These are phyloP conservation scores for Amaurobius ferox DNA, from an alignment of 2,888 invertebrate species.

Conservation along the genomic window DNA sequence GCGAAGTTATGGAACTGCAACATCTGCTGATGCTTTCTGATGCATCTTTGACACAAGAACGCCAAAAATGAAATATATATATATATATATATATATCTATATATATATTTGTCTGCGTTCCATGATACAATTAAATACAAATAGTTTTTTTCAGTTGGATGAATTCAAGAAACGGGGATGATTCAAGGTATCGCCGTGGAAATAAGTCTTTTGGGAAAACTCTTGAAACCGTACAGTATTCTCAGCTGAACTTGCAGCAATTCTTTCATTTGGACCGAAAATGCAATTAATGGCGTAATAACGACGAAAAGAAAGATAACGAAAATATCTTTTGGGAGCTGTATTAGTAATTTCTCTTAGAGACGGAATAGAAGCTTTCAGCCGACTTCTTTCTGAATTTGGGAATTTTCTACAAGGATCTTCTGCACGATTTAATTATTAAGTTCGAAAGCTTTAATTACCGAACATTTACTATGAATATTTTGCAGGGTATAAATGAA, in stretches of 20 bases:
- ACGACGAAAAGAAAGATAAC: not conserved
- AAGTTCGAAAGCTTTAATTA: too few species aligned
- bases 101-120: too few species aligned
- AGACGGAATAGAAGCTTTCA: not conserved
- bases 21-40: too few species aligned
- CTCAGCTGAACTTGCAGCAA: not conserved
- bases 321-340: not conserved
- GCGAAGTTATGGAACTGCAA: too few species aligned
- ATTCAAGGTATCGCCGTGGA: not conserved
- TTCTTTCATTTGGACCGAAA: not conserved
- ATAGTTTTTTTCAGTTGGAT: not conserved
- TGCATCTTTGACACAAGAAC: too few species aligned
- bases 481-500: too few species aligned
- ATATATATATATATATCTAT: too few species aligned
- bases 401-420: too few species aligned
- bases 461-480: too few species aligned
- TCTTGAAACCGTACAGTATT: not conserved
- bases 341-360: not conserved
- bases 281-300: conserved; percentile 2
- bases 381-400: too few species aligned
- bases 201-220: not conserved
- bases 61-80: too few species aligned
- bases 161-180: not conserved
- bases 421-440: too few species aligned
- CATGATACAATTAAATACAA: not conserved